These are phyloP conservation scores for Lophius americanus DNA, from an alignment of 2,797 vertebrate species.

Conservation along the genomic window DNA sequence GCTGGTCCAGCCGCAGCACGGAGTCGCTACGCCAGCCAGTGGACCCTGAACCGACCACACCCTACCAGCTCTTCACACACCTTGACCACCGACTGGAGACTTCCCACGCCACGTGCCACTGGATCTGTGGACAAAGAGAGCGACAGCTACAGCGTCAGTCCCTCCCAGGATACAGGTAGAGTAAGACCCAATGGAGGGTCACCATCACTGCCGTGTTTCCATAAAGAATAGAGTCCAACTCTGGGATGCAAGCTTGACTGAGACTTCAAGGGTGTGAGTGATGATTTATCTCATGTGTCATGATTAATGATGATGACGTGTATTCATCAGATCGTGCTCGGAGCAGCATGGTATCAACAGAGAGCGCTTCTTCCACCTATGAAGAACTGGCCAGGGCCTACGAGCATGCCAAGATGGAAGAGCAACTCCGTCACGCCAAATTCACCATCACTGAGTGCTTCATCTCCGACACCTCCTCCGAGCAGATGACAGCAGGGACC, in stretches of 20 bases:
- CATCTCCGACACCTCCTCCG: constrained; percentile 98
- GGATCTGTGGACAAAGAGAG: constrained; percentile 99
- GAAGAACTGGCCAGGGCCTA: constrained; percentile 98
- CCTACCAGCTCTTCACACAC: constrained; percentile 97
- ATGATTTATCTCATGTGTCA: too few relatives aligned
- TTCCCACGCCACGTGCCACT: constrained; percentile 92
- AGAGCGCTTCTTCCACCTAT: constrained; percentile 98
- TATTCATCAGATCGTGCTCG: constrained; percentile 89
- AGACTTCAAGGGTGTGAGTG: background rate
- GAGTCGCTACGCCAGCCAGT: constrained; percentile 97
- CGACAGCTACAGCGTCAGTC: constrained; percentile 99
- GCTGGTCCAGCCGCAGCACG: constrained; percentile 91
- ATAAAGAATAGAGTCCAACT: too few relatives aligned
- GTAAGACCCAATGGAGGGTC: background rate
- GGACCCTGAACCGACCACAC: constrained; percentile 98
- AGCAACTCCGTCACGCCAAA: constrained; percentile 97
- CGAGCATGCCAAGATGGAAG: constrained; percentile 99
- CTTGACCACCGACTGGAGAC: constrained; percentile 97
- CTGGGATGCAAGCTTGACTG: background rate
- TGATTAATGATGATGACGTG: background rate
- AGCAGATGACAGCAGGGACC: constrained; percentile 98
- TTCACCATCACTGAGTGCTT: constrained; percentile 99
- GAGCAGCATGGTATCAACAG: constrained; percentile 99
- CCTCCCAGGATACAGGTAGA: constrained; percentile 97
- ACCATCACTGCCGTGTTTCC: background rate